A percentile compares a stretch with the other conserved stretches of the same genome.
These are phyloP conservation scores for Fratercula arctica DNA, from an alignment of 2,797 vertebrate species.

Conservation along the genomic window DNA sequence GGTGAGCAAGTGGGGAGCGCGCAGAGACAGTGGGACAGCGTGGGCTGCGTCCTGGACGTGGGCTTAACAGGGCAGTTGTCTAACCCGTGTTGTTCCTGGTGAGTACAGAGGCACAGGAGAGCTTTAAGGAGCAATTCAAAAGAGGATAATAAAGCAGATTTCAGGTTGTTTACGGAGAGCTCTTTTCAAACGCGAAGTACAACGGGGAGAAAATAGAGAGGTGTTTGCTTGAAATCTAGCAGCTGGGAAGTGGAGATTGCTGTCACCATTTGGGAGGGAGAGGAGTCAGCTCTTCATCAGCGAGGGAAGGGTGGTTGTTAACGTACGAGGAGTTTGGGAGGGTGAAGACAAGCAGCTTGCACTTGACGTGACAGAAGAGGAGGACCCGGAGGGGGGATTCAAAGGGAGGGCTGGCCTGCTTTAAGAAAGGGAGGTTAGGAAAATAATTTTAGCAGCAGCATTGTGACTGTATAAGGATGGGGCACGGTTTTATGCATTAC, in stretches of 20 bases:
- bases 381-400: neutral
- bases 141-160: neutral
- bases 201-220: neutral
- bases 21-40: rapidly evolving
- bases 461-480: neutral
- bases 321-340: neutral
- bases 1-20: rapidly evolving
- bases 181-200: neutral
- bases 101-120: neutral
- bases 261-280: neutral
- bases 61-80: neutral
- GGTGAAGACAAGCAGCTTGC: neutral
- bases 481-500: neutral
- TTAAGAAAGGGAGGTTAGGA: neutral
- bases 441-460: neutral
- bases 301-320: neutral
- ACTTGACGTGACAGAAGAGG: neutral
- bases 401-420: neutral
- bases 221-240: neutral
- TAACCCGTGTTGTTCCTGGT: neutral
- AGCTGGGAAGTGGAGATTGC: neutral
- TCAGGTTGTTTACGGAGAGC: neutral
- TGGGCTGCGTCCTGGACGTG: rapidly evolving
- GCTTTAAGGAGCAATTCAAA: neutral
- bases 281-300: neutral